phyloP scores from a whole-genome alignment of 2,113 vertebrate species.

The Phasianus colchicus region DNA sequence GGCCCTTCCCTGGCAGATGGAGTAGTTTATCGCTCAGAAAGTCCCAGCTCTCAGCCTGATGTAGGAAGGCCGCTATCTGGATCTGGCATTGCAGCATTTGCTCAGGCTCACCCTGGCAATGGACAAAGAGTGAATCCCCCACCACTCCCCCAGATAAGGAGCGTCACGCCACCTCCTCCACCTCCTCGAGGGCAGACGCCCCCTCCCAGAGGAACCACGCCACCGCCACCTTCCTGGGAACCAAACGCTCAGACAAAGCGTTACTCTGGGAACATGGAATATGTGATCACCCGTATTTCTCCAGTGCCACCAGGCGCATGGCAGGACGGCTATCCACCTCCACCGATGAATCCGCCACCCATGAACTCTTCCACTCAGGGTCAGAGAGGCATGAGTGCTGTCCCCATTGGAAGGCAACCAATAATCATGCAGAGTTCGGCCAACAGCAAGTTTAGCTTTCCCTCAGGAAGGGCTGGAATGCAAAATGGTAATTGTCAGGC shows the following conservation, averaged over 20 bases:
- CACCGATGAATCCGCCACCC: conserved; percentile 75
- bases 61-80: conserved; percentile 85
- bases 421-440: conserved; percentile 95
- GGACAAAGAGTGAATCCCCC: conserved; percentile 90
- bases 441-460: conserved; percentile 89
- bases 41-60: conserved; percentile 86
- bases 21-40: conserved; percentile 89
- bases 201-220: conserved; percentile 84
- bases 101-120: conserved; percentile 84
- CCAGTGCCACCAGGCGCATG: conserved; percentile 90
- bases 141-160: conserved; percentile 89
- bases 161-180: conserved; percentile 91
- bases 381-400: conserved; percentile 89
- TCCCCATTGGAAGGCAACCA: conserved; percentile 91
- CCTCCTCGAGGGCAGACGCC: conserved; percentile 84
- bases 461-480: conserved; percentile 85
- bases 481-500: conserved; percentile 87
- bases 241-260: conserved; percentile 90
- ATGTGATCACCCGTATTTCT: conserved; percentile 90
- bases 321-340: conserved; percentile 88
- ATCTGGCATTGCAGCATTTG: conserved; percentile 83
- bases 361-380: conserved; percentile 80
- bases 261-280: conserved; percentile 95
- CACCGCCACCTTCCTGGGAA: conserved; percentile 90
- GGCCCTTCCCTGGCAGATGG: conserved; percentile 86